Conservation (phyloP, 2,113 vertebrate genomes). For the Lutjanus erythropterus region DNA sequence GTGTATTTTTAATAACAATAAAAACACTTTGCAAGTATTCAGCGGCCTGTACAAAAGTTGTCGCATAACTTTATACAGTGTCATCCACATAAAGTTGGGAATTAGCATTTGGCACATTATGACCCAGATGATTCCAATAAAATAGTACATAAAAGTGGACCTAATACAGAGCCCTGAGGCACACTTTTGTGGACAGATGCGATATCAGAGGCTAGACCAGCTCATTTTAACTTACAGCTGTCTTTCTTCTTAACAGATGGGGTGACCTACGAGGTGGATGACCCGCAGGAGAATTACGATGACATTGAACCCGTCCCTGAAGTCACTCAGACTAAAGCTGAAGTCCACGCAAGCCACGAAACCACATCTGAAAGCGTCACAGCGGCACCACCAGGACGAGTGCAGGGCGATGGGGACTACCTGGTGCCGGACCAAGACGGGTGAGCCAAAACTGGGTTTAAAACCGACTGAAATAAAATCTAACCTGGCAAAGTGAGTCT, state of each 20-base stretch:
- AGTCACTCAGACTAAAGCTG: conserved; percentile 20
- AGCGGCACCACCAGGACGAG: not conserved
- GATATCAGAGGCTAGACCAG: too few species aligned
- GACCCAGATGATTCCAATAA: too few species aligned
- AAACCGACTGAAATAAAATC: not conserved
- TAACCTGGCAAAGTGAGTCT: not conserved
- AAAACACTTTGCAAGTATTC: too few species aligned
- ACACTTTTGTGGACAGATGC: too few species aligned
- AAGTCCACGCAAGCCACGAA: conserved; percentile 29
- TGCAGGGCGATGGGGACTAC: conserved; percentile 41
- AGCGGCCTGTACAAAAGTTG: too few species aligned
- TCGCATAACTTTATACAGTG: too few species aligned
- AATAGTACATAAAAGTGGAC: too few species aligned
- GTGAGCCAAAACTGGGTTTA: conserved; percentile 53
- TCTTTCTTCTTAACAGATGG: conserved; percentile 45
- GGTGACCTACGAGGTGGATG: conserved; percentile 61
- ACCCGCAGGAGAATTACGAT: conserved; percentile 64
- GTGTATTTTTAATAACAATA: too few species aligned
- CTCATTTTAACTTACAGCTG: not conserved
- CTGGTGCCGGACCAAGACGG: conserved; percentile 41
- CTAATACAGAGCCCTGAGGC: too few species aligned
- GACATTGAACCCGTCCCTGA: conserved; percentile 51
- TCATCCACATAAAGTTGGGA: too few species aligned
- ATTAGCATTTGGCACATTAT: too few species aligned
- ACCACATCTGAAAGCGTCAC: not conserved